Evolutionary conservation across 2,797 vertebrate genomes (phyloP), one percentile per base, ranked within the genome.

Genomic region (Tokudaia muenninki): DNA sequence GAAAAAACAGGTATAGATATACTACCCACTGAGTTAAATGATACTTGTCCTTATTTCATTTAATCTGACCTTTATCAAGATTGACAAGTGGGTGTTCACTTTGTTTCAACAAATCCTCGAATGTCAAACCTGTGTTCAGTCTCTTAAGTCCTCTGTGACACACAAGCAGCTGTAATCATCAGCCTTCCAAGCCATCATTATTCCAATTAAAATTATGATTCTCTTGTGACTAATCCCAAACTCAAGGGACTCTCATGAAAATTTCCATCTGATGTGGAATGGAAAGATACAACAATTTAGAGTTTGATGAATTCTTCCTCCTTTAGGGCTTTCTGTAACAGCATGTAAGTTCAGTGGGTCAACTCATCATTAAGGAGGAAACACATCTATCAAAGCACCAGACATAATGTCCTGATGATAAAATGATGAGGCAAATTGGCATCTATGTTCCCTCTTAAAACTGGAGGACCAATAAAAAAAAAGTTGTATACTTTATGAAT

Each of bases 1-100:
- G 79, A 91, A 97, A 97, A 96, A 93, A 74, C 31, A 87, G n/a
- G 87, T 93, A 82, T 95, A 88, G 75, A 16, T 95, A 34, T 80
- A 29, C 78, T 96, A 87, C 92, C 94, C 83, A 92, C 94, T 93
- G 80, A 31, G 83, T 96, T 97, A 97, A 97, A 84, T 95, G 52
- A 70, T 72, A 75, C 87, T 96, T 97, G 67, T 47, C 81, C 79
- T 95, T 95, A 92, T 96, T 96, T 95, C 94, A 37, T 87, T 74
- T 95, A 96, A 96, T 96, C 75, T 96, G 94, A 97, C 14, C 91
- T 96, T 97, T 95, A 97, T 97, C 94, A 96, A 87, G 96, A 97
- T 95, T 87, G 97, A 96, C 16, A 65, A 19, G 9, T 13, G 31
- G 74, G 61, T 91, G 22, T 94, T 93, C 61, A 29, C 7, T 6